A percentile compares a stretch with the other conserved stretches of the same genome.
Evolutionary conservation across 2,888 invertebrate species (phyloP).

Genomic region (Xylota sylvarum): DNA sequence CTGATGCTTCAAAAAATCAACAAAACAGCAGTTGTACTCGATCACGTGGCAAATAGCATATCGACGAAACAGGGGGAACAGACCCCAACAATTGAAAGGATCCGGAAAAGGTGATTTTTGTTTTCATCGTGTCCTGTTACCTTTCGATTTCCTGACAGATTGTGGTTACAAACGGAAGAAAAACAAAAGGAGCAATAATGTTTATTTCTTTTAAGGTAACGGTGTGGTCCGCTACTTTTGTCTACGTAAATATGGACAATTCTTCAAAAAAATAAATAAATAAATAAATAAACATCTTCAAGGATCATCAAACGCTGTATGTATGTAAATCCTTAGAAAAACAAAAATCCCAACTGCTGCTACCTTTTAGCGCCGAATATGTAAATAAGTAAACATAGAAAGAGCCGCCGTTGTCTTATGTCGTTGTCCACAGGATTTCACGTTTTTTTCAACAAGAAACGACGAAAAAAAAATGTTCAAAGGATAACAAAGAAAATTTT

Average conservation of each 20-base stretch:
- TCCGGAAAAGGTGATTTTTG: slow-evolving; percentile 37
- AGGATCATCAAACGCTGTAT: slow-evolving; percentile 41
- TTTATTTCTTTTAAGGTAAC: slow-evolving; percentile 43
- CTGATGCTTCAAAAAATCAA: slow-evolving; percentile 28
- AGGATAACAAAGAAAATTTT: slow-evolving; percentile 26
- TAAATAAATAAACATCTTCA: slow-evolving; percentile 48
- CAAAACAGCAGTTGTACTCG: slow-evolving; percentile 63
- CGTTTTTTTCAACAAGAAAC: slow-evolving; percentile 23
- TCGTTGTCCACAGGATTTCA: slow-evolving; percentile 19
- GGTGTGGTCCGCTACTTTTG: slow-evolving; percentile 66
- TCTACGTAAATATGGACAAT: slow-evolving; percentile 32
- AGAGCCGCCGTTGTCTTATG: slow-evolving; percentile 42
- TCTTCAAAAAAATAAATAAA: slow-evolving; percentile 15
- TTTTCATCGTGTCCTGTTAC: slow-evolving; percentile 14
- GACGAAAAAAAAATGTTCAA: slow-evolving; percentile 8
- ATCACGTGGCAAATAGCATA: slow-evolving; percentile 29
- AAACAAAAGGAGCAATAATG: slow-evolving; percentile 9
- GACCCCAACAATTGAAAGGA: slow-evolving; percentile 32
- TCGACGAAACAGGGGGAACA: slow-evolving; percentile 1
- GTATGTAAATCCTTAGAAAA: slow-evolving; percentile 44
- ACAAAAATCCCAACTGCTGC: slow-evolving; percentile 31
- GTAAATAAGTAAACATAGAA: slow-evolving; percentile 46
- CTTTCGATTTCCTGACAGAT: slow-evolving; percentile 58
- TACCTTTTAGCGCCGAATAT: slow-evolving; percentile 32
- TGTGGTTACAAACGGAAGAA: slow-evolving; percentile 11